These are phyloP conservation scores for Anomalospiza imberbis DNA, from an alignment of 2,797 vertebrate species.

Conservation along the genomic window DNA sequence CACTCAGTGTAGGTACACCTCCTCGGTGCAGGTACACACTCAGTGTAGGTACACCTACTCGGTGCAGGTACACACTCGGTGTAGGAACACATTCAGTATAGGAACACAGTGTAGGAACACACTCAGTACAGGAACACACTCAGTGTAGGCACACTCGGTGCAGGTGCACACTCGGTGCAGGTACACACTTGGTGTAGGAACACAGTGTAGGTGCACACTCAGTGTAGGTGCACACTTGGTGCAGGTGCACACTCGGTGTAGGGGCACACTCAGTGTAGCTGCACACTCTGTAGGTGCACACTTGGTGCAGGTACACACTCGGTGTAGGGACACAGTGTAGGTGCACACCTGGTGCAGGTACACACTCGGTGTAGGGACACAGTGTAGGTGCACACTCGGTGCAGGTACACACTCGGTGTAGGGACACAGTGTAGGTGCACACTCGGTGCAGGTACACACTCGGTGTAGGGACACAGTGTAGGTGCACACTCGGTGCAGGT, in stretches of 20 bases:
- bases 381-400: not conserved
- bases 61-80: too few relatives aligned
- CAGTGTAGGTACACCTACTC: too few relatives aligned
- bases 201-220: not conserved
- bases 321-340: not conserved
- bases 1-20: too few relatives aligned
- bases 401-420: not conserved
- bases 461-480: not conserved
- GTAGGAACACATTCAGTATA: too few relatives aligned
- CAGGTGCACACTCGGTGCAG: too few relatives aligned
- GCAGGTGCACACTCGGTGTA: not conserved
- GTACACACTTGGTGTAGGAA: too few relatives aligned
- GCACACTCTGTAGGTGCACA: not conserved
- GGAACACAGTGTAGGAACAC: too few relatives aligned
- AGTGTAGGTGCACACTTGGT: too few relatives aligned
- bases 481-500: rapidly evolving
- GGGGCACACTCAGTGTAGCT: too few relatives aligned
- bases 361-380: rapidly evolving
- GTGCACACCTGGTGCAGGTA: rapidly evolving
- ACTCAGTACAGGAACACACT: not conserved
- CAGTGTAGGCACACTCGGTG: too few relatives aligned
- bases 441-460: not conserved
- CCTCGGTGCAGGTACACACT: too few relatives aligned
- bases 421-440: not conserved
- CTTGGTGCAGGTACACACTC: rapidly evolving